phyloP scores from a whole-genome alignment of 2,888 invertebrate species.

The Plagiodera versicolora region DNA sequence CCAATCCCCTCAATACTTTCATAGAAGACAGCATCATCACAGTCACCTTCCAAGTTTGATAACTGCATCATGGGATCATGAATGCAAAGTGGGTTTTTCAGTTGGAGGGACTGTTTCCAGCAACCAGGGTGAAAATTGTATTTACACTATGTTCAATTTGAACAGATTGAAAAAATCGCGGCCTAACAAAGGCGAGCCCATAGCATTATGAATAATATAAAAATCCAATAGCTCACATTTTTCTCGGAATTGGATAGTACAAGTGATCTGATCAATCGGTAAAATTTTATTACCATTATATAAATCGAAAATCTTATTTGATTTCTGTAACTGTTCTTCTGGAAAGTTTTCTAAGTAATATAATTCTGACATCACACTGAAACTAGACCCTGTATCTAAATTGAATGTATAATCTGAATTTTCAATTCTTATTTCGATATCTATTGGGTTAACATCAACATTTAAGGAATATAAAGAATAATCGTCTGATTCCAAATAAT shows the following conservation, averaged over 20 bases:
- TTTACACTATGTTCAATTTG: conserved; percentile 4
- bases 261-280: background rate
- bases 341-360: background rate
- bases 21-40: conserved; percentile 4
- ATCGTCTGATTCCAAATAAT: background rate
- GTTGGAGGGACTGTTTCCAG: background rate
- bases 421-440: background rate
- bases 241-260: background rate
- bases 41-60: conserved; percentile 4
- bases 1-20: no score
- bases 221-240: conserved; percentile 2
- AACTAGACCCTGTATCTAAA: background rate
- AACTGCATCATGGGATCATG: conserved; percentile 3
- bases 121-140: conserved; percentile 8
- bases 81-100: conserved; percentile 3
- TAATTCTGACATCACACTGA: background rate
- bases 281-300: conserved; percentile 2
- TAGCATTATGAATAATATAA: background rate
- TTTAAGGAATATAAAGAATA: background rate
- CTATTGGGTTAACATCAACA: background rate
- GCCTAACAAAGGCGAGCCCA: background rate
- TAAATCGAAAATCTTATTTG: background rate
- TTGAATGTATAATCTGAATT: background rate
- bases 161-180: conserved; percentile 3
- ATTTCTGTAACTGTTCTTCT: background rate